These are phyloP conservation scores for Gopherus flavomarginatus DNA, from an alignment of 2,113 vertebrate genomes.

Conservation along the genomic window DNA sequence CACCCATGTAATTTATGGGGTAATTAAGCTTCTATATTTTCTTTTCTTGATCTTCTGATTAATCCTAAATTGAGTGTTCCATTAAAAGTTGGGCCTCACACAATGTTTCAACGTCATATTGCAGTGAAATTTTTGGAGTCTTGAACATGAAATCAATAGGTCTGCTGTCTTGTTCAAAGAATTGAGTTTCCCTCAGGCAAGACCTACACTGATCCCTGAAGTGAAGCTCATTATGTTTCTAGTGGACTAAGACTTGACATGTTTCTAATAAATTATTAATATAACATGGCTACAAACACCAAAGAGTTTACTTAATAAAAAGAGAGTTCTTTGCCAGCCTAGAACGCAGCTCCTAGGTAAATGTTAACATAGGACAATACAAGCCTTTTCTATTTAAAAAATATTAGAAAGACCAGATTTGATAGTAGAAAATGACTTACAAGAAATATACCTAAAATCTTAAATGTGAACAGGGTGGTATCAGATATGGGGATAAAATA, in stretches of 20 bases:
- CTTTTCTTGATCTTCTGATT: constrained; percentile 22
- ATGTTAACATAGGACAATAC: background rate
- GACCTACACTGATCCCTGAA: background rate
- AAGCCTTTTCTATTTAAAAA: background rate
- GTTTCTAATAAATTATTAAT: constrained; percentile 34
- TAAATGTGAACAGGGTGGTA: background rate
- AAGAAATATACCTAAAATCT: background rate
- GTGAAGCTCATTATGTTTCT: constrained; percentile 46
- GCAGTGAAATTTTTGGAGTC: constrained; percentile 1
- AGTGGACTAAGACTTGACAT: constrained; percentile 39
- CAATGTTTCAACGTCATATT: constrained; percentile 1
- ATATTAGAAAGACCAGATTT: background rate
- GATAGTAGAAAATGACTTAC: background rate
- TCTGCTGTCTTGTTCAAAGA: constrained; percentile 48
- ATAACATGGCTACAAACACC: background rate
- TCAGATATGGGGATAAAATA: background rate
- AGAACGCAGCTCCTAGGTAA: background rate
- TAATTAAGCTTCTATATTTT: background rate
- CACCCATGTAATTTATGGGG: background rate
- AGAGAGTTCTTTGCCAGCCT: background rate
- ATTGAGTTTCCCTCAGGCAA: constrained; percentile 9
- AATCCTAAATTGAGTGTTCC: constrained; percentile 46
- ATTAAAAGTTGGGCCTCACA: constrained; percentile 42
- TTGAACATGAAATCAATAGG: constrained; percentile 48
- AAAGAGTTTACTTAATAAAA: constrained; percentile 25